Evolutionary conservation across 2,797 vertebrate species (phyloP).

Genomic region (Malurus leucopterus): DNA sequence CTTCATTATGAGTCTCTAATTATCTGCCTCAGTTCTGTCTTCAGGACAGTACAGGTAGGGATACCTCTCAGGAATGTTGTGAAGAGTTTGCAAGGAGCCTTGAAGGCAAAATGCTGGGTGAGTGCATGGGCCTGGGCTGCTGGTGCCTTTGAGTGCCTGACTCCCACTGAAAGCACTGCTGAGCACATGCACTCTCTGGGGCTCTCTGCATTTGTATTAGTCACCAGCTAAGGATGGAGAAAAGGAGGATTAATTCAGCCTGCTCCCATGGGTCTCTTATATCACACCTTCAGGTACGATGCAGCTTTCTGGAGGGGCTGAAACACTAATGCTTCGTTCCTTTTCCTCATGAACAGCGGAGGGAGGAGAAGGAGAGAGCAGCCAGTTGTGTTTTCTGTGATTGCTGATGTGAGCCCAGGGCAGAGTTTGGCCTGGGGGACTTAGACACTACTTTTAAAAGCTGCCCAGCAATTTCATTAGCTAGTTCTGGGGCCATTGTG

Average conservation of each 20-base stretch:
- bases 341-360: neutral
- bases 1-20: slow-evolving; percentile 25
- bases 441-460: neutral
- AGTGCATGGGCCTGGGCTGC: neutral
- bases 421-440: neutral
- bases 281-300: neutral
- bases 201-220: neutral
- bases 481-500: neutral
- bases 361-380: neutral
- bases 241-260: neutral
- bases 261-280: neutral
- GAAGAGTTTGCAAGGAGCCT: neutral
- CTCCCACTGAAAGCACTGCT: neutral
- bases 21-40: slow-evolving; percentile 20
- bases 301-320: neutral
- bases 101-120: neutral
- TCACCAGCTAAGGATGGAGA: neutral
- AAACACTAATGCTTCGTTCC: neutral
- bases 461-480: neutral
- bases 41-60: neutral
- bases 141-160: neutral
- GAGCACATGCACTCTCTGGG: neutral
- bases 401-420: neutral
- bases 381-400: neutral
- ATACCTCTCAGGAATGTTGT: slow-evolving; percentile 1